Conservation (phyloP, 2,113 vertebrate species). For the Myotis lucifugus region DNA sequence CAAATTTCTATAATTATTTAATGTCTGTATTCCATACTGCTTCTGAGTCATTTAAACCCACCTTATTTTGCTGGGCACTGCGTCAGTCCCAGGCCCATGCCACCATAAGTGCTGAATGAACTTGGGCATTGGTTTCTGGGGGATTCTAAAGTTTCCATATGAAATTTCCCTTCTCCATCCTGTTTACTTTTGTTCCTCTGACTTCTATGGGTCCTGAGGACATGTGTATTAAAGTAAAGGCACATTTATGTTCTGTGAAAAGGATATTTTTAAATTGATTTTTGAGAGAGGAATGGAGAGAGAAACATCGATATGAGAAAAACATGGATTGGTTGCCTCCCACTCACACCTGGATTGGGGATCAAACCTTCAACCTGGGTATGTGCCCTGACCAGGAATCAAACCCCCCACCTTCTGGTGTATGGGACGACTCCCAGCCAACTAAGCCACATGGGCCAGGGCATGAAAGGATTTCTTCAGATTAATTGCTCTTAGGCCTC, state of each 20-base stretch:
- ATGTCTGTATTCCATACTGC: not conserved
- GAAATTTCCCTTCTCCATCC: not conserved
- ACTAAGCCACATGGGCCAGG: no score
- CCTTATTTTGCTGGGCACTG: not conserved
- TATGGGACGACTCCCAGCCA: no score
- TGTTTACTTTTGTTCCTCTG: not conserved
- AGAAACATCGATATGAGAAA: no score
- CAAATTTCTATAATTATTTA: not conserved
- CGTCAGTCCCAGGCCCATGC: not conserved
- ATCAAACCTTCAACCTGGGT: no score
- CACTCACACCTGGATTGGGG: no score
- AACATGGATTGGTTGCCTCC: no score
- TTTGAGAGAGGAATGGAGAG: no score
- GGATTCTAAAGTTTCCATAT: not conserved
- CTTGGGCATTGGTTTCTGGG: no score
- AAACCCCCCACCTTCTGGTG: no score
- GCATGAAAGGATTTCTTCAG: not conserved
- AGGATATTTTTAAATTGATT: not conserved
- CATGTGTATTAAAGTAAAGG: not conserved
- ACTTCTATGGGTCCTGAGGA: not conserved
- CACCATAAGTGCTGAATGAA: not conserved
- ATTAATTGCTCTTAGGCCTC: not conserved
- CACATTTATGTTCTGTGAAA: not conserved
- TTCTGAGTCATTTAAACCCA: not conserved
- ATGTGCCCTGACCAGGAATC: no score